Evolutionary conservation across 35 echinoderm and acorn worm genomes (phyloP).

Genomic region (Lytechinus variegatus): DNA sequence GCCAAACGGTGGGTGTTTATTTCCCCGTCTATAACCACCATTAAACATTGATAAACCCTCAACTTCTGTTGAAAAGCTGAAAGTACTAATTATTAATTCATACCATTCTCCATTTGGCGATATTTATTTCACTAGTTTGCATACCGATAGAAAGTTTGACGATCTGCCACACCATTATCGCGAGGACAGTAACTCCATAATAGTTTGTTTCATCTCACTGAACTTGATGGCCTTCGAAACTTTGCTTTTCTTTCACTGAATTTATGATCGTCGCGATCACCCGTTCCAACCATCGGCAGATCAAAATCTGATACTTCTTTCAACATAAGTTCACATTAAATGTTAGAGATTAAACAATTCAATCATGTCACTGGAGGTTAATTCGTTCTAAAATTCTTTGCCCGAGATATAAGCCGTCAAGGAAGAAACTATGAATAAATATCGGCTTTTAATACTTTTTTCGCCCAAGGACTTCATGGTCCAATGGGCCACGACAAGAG

Average conservation of each 20-base stretch:
- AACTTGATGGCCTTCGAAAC: background rate
- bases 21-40: slow-evolving; percentile 1
- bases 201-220: background rate
- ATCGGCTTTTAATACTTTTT: background rate
- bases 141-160: slow-evolving; percentile 18
- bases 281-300: no score
- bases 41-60: slow-evolving; percentile 19
- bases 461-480: slow-evolving; percentile 6
- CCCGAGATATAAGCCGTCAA: background rate
- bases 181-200: background rate
- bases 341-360: background rate
- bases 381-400: background rate
- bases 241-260: background rate
- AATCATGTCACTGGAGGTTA: background rate
- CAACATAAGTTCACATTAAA: background rate
- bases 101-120: background rate
- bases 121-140: background rate
- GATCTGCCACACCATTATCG: background rate
- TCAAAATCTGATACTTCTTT: no score
- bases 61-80: slow-evolving; percentile 11
- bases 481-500: slow-evolving; percentile 2
- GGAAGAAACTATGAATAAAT: background rate
- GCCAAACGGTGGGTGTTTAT: background rate
- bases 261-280: no score
- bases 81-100: slow-evolving; percentile 21